Conservation (phyloP, 2,797 vertebrate species). For the Falco biarmicus region DNA sequence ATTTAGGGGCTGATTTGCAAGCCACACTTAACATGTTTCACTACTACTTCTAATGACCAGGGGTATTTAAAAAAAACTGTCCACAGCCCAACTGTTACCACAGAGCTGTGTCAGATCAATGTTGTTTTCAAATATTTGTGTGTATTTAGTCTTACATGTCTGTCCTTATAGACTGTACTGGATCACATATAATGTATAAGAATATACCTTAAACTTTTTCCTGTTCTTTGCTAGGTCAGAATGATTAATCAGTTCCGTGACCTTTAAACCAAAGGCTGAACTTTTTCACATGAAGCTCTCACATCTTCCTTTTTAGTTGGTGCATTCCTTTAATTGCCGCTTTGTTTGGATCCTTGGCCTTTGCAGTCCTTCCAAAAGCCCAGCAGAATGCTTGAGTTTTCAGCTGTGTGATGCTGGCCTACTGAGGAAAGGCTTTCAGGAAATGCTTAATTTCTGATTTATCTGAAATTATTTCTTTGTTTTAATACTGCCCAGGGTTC, state of each 20-base stretch:
- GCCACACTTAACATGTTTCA: not conserved
- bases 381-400: not conserved
- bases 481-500: not conserved
- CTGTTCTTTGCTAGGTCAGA: not conserved
- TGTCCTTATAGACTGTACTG: not conserved
- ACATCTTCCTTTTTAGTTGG: not conserved
- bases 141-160: not conserved
- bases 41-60: not conserved
- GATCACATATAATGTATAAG: not conserved
- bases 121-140: not conserved
- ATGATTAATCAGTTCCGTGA: not conserved
- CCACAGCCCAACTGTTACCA: not conserved
- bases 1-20: not conserved
- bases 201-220: not conserved
- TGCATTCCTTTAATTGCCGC: not conserved
- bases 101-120: not conserved
- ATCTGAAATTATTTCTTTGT: not conserved
- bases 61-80: not conserved
- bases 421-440: not conserved
- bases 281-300: not conserved
- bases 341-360: not conserved
- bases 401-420: not conserved
- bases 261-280: not conserved
- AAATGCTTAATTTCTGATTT: not conserved
- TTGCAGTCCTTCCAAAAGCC: not conserved